Percentiles rank a stretch among this genome's conserved stretches.
Conservation (phyloP, 2,888 invertebrate genomes). For the Lepidonotus clava region DNA sequence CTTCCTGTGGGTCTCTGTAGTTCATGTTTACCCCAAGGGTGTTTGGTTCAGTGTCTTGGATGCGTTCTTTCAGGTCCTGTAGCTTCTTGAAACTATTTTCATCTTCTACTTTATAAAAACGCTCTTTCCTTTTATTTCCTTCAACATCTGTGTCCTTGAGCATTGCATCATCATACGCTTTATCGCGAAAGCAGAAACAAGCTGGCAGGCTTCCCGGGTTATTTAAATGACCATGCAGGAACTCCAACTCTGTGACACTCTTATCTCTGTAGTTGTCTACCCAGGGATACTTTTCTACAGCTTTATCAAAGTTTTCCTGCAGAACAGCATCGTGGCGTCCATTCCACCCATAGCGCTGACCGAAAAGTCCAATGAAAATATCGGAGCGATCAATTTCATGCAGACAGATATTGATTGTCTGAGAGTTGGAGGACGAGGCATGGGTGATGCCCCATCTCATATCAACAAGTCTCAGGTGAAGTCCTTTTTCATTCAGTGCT, state of each 20-base stretch:
- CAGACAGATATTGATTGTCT: constrained; percentile 77
- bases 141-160: background rate
- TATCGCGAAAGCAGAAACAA: constrained; percentile 74
- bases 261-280: constrained; percentile 70
- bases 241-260: constrained; percentile 78
- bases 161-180: constrained; percentile 64
- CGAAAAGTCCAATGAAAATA: constrained; percentile 77
- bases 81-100: background rate
- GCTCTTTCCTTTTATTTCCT: background rate
- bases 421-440: constrained; percentile 73
- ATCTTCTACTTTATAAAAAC: background rate
- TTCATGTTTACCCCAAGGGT: background rate
- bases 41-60: background rate
- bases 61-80: background rate
- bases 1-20: constrained; percentile 36
- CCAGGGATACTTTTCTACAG: constrained; percentile 73
- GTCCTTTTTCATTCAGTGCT: constrained; percentile 64
- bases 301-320: constrained; percentile 76
- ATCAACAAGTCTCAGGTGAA: constrained; percentile 67
- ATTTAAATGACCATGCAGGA: constrained; percentile 76
- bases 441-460: constrained; percentile 79
- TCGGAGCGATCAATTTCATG: constrained; percentile 77
- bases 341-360: constrained; percentile 79
- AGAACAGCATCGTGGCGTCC: constrained; percentile 72
- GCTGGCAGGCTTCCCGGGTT: constrained; percentile 74